Evolutionary conservation across 2,113 vertebrate genomes (phyloP).

Genomic region (Montifringilla adamsi): DNA sequence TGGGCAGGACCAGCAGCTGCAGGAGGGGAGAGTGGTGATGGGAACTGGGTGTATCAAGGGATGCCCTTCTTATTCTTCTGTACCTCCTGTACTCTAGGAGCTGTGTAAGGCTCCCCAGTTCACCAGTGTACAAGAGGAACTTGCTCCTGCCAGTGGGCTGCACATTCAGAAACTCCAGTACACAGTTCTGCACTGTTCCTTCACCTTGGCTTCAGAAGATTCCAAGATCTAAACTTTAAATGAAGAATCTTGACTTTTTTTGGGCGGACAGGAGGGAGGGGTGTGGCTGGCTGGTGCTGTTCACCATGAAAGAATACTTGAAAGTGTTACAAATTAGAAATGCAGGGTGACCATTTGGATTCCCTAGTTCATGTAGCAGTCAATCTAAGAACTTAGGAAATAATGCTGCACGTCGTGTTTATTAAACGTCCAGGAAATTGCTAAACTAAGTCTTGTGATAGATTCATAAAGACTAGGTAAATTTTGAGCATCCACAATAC

Average conservation of each 20-base stretch:
- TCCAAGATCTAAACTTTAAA: not conserved
- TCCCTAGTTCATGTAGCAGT: not conserved
- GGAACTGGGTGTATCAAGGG: not conserved
- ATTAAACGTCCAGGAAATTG: not conserved
- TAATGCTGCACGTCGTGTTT: not conserved
- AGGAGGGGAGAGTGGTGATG: not conserved
- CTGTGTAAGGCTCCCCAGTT: not conserved
- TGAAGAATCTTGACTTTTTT: not conserved
- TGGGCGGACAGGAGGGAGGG: rapidly evolving
- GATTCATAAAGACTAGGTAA: not conserved
- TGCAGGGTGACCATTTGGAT: not conserved
- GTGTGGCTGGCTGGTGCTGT: not conserved
- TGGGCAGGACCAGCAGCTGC: not conserved
- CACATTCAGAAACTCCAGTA: not conserved
- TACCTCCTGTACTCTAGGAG: not conserved
- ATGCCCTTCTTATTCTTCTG: not conserved
- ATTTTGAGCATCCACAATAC: not conserved
- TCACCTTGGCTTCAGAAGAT: not conserved
- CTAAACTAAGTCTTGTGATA: not conserved
- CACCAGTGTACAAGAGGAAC: not conserved
- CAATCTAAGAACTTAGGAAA: not conserved
- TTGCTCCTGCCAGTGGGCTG: not conserved
- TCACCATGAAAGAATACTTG: not conserved
- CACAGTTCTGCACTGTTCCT: not conserved
- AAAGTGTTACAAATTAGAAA: not conserved